phyloP scores from a whole-genome alignment of 2,113 vertebrate genomes.

The Cariama cristata region DNA sequence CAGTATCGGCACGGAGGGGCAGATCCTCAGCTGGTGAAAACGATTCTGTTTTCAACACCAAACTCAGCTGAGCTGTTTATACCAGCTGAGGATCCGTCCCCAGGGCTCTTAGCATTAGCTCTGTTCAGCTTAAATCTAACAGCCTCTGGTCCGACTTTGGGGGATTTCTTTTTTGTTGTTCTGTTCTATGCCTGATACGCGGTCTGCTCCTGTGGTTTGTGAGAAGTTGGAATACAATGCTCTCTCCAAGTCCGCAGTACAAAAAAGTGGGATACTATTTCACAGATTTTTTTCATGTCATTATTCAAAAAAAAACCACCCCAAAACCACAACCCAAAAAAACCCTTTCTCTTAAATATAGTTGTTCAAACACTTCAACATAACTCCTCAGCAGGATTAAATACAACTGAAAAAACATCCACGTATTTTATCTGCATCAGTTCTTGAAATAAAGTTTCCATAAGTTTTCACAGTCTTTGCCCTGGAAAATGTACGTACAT shows the following conservation, averaged over 20 bases:
- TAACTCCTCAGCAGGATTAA: not conserved
- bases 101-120: not conserved
- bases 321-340: too few relatives aligned
- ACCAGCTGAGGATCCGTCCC: not conserved
- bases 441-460: not conserved
- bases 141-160: not conserved
- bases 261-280: not conserved
- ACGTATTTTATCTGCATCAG: not conserved
- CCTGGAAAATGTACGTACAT: not conserved
- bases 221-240: not conserved
- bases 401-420: not conserved
- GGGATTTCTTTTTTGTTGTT: not conserved
- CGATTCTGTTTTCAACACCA: not conserved
- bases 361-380: not conserved
- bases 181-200: not conserved
- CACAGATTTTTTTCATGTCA: not conserved
- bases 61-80: not conserved
- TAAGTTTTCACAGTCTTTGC: not conserved
- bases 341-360: not conserved
- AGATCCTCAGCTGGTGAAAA: not conserved
- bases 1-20: not conserved
- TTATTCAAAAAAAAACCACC: not conserved
- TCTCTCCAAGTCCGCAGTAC: not conserved
- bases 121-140: not conserved
- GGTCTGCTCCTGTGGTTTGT: not conserved